Conservation (phyloP, 2,113 vertebrate species). For the Anthoscopus minutus region DNA sequence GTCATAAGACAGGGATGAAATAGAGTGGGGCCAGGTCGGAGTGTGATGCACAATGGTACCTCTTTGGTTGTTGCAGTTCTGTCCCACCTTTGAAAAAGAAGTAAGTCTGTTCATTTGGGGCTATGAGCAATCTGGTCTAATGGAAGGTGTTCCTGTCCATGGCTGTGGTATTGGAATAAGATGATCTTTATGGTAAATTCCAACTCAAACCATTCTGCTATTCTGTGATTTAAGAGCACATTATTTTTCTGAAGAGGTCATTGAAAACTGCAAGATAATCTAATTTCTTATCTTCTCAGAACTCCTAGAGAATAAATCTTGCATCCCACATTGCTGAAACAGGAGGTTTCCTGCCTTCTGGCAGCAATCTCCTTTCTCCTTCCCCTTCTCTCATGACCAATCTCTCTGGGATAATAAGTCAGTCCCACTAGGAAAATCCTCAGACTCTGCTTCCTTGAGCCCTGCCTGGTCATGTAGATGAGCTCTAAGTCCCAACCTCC, state of each 20-base stretch:
- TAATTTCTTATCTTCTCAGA: neutral
- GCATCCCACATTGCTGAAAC: neutral
- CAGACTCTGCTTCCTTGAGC: neutral
- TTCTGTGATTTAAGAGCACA: neutral
- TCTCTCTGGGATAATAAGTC: neutral
- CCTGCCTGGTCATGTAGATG: neutral
- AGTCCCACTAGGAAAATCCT: neutral
- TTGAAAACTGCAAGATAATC: neutral
- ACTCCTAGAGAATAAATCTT: neutral
- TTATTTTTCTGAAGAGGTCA: neutral
- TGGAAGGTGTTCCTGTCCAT: neutral
- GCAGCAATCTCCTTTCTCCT: neutral
- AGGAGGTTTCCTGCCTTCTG: neutral
- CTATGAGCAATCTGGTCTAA: neutral
- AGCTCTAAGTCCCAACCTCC: neutral
- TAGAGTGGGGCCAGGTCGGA: rapidly evolving
- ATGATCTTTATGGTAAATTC: neutral
- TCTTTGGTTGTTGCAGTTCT: rapidly evolving
- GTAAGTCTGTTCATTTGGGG: neutral
- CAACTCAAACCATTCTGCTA: neutral
- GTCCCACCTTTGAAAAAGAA: neutral
- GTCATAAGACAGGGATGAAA: rapidly evolving
- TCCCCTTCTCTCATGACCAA: neutral
- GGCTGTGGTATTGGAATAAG: neutral
- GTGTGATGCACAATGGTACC: rapidly evolving